phyloP scores from a whole-genome alignment of 2,888 invertebrate species.

The Calliopum simillimum region DNA sequence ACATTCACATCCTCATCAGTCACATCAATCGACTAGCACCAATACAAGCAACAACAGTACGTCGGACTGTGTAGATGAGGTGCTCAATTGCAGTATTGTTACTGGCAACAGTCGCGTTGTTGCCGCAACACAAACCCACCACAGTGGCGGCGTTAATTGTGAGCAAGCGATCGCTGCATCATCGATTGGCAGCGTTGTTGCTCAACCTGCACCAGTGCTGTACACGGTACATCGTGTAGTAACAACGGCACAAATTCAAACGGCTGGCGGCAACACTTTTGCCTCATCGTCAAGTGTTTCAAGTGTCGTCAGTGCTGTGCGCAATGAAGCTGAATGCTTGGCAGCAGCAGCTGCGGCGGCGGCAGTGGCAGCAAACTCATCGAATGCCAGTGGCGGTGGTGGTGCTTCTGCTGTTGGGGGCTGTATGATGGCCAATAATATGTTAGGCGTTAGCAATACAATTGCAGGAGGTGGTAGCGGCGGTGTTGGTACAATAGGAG shows the following conservation, averaged over 20 bases:
- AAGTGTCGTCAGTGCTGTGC: constrained; percentile 64
- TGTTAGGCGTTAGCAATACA: neutral
- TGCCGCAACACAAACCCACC: constrained; percentile 62
- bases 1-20: constrained; percentile 10
- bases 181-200: constrained; percentile 50
- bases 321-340: constrained; percentile 59
- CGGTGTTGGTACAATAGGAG: constrained; percentile 48
- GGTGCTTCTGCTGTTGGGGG: constrained; percentile 40
- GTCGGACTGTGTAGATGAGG: constrained; percentile 57
- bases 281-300: constrained; percentile 66
- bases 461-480: constrained; percentile 40
- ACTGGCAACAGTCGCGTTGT: constrained; percentile 55
- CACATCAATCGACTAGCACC: neutral
- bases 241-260: constrained; percentile 67
- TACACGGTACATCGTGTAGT: constrained; percentile 67
- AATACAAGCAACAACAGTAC: neutral
- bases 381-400: constrained; percentile 48
- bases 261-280: constrained; percentile 63
- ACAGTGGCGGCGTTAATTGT: constrained; percentile 46
- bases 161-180: constrained; percentile 50
- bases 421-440: constrained; percentile 26
- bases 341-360: constrained; percentile 51
- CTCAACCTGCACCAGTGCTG: constrained; percentile 59
- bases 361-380: constrained; percentile 49
- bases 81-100: constrained; percentile 54